phyloP scores from a whole-genome alignment of 2,113 vertebrate genomes.

The Catharus bicknelli region DNA sequence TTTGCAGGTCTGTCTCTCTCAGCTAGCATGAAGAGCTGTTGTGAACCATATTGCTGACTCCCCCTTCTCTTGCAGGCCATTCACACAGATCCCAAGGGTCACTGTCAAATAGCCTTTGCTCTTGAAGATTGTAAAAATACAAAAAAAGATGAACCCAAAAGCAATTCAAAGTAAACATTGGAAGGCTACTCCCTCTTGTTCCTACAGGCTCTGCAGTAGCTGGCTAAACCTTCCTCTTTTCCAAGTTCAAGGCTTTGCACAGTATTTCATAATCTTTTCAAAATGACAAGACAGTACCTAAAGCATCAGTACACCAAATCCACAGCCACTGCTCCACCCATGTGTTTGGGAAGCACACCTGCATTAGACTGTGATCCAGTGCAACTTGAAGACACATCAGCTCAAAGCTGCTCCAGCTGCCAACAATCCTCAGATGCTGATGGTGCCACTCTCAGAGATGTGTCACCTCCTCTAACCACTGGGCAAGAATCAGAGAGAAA shows the following conservation, averaged over 20 bases:
- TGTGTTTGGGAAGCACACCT: not conserved
- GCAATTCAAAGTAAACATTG: not conserved
- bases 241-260: not conserved
- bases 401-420: not conserved
- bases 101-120: not conserved
- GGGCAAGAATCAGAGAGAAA: not conserved
- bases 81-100: not conserved
- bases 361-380: not conserved
- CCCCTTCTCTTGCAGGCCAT: not conserved
- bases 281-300: not conserved
- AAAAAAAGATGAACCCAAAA: not conserved
- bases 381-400: not conserved
- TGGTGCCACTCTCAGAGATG: not conserved
- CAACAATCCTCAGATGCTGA: not conserved
- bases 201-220: not conserved
- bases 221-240: not conserved
- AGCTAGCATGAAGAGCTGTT: not conserved
- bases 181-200: not conserved
- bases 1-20: not conserved
- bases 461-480: rapidly evolving
- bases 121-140: not conserved
- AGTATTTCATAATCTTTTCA: not conserved
- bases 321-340: not conserved
- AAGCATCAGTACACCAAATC: not conserved
- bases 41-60: not conserved